Evolutionary conservation across 2,797 vertebrate genomes (phyloP), one percentile per base, ranked within the genome.

Genomic region (Babyrousa celebensis): DNA sequence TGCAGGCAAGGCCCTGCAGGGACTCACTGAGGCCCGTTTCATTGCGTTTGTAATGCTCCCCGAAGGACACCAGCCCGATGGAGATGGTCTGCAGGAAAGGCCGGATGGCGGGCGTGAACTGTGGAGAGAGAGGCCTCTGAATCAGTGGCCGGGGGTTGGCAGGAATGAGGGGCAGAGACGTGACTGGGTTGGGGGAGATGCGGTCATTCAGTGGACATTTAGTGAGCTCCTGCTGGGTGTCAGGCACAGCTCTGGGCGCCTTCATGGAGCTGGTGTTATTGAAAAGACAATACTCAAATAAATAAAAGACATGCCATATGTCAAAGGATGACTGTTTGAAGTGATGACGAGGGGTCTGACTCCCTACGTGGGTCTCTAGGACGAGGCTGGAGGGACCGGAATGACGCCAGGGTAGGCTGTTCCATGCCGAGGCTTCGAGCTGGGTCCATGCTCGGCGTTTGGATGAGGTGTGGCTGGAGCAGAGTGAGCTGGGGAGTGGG

Each of bases 61-160:
- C 99, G 54, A 99, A 99, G 89, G 99, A 99, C 95, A 99, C 99
- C 21, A 99, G 99, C 90, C 99, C 98, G 5, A 99, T 99, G 96
- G 99, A 99, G 67, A 99, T 99, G 95, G 99, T 99, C 98, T 99
- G 99, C 94, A 99, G 99, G 97, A 98, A 99, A 0, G 99, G 99
- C 27, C 99, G 99, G 96, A 99, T 99, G 90, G 99, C 98, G 1
- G 99, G 99, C 0, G 99, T 99, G 96, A 99, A 99, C 99, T 99
- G 97, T 4, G 71, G 93, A 96, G 89, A 96, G 94, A 96, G 94
- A 97, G 0, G 25, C 2, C 0, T 8, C 56, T 1, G n/a, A 5
- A 67, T 97, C 87, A 87, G n/a, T 67, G 23, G 43, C 12, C 2
- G 4, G 60, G 67, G 27, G 32, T 18, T 23, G 67, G 85, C 18